Conservation (phyloP, 2,888 invertebrate species). For the Drosophila kuntzei region DNA sequence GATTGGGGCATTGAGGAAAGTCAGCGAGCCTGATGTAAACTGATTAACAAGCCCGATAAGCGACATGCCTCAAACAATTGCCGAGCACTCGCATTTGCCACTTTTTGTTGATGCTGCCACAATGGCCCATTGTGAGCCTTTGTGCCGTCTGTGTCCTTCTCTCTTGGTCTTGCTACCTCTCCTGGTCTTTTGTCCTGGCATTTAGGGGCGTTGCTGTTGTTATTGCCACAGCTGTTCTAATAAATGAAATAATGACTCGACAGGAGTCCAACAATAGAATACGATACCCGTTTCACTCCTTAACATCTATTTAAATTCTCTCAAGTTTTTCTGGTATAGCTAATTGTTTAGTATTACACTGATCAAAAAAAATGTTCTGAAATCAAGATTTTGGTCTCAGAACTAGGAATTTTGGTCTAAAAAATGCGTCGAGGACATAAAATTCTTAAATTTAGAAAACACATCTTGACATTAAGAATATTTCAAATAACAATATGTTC, state of each 20-base stretch:
- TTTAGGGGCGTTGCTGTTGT: slow-evolving; percentile 57
- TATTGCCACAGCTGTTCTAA: slow-evolving; percentile 73
- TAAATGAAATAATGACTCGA: slow-evolving; percentile 45
- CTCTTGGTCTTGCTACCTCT: neutral
- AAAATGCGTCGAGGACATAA: too few species aligned
- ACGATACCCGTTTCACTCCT: neutral
- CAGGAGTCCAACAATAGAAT: slow-evolving; percentile 12
- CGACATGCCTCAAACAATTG: slow-evolving; percentile 56
- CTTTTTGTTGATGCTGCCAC: slow-evolving; percentile 59
- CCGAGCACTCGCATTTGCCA: slow-evolving; percentile 63
- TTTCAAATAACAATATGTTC: too few species aligned
- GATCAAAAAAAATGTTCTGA: too few species aligned
- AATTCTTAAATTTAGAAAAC: too few species aligned
- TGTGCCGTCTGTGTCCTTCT: slow-evolving; percentile 18
- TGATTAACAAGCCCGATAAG: slow-evolving; percentile 78
- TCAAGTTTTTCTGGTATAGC: neutral
- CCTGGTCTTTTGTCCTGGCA: slow-evolving; percentile 26
- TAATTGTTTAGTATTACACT: neutral
- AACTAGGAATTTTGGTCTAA: too few species aligned
- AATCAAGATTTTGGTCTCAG: too few species aligned
- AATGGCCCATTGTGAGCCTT: slow-evolving; percentile 47
- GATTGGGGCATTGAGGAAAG: slow-evolving; percentile 61
- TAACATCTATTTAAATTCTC: neutral
- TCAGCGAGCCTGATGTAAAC: slow-evolving; percentile 75
- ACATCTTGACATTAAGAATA: too few species aligned